Evolutionary conservation across 1,140 invertebrate species (phyloP).

Genomic region (Drosophila bocki): DNA sequence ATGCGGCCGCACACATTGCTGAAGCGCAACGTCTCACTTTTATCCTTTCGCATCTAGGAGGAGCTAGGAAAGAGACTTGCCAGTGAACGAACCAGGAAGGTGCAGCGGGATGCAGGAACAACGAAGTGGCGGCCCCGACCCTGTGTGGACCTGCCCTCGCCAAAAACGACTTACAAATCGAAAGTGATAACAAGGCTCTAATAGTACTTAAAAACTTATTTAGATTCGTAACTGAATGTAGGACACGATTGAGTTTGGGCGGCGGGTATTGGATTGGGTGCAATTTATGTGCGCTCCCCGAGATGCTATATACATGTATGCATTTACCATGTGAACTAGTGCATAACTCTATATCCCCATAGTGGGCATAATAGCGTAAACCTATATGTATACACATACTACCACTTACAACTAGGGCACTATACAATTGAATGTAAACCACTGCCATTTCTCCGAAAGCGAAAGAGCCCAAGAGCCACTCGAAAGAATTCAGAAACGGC

Average conservation of each 20-base stretch:
- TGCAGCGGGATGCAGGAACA: conserved; percentile 51
- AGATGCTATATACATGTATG: conserved; percentile 64
- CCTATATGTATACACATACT: conserved; percentile 34
- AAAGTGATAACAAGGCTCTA: conserved; percentile 81
- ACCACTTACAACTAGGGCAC: conserved; percentile 65
- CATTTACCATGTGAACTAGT: conserved; percentile 79
- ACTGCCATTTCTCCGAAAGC: conserved; percentile 76
- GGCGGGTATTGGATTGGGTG: conserved; percentile 33
- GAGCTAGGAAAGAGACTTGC: conserved; percentile 4
- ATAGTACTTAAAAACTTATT: conserved; percentile 75
- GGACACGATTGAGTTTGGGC: conserved; percentile 50
- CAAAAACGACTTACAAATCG: conserved; percentile 76
- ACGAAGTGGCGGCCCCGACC: conserved; percentile 41
- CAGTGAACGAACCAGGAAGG: conserved; percentile 20
- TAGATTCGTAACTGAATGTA: conserved; percentile 64
- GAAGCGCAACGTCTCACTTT: conserved; percentile 82
- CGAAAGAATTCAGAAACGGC: conserved; percentile 10
- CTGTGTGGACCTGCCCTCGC: conserved; percentile 53
- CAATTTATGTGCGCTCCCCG: conserved; percentile 41
- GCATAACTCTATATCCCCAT: conserved; percentile 65
- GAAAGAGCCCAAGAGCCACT: conserved; percentile 26
- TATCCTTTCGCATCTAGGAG: conserved; percentile 81
- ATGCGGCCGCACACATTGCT: conserved; percentile 69
- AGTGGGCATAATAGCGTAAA: conserved; percentile 53
- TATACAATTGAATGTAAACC: conserved; percentile 74